Percentiles rank a stretch among this genome's conserved stretches.
Evolutionary conservation across 2,888 invertebrate genomes (phyloP).

Genomic region (Folsomia manolachei): DNA sequence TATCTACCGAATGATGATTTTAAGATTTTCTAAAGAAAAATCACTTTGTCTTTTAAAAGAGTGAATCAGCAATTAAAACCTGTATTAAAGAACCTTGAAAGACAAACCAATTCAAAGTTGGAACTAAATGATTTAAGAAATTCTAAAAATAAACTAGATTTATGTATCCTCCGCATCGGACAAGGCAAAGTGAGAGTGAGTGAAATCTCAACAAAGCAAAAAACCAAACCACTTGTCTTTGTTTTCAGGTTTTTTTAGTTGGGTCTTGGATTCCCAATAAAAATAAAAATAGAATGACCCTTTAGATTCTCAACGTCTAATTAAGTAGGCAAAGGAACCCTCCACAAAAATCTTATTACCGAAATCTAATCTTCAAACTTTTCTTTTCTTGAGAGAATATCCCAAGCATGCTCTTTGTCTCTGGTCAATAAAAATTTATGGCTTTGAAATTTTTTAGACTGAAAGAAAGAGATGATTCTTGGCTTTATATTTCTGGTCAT

Average conservation of each 20-base stretch:
- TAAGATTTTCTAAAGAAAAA: background rate
- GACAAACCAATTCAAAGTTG: too few species aligned
- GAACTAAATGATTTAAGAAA: background rate
- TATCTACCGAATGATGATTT: background rate
- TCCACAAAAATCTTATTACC: constrained; percentile 2
- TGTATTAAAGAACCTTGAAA: background rate
- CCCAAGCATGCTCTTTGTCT: background rate
- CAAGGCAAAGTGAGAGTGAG: background rate
- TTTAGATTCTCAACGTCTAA: background rate
- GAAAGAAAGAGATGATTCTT: background rate
- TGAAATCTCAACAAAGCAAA: background rate
- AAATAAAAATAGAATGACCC: constrained; percentile 6
- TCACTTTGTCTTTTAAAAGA: background rate
- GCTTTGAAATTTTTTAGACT: background rate
- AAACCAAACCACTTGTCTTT: background rate
- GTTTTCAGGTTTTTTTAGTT: background rate
- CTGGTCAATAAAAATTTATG: constrained; percentile 1
- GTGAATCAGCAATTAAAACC: constrained; percentile 6
- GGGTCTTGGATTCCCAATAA: background rate
- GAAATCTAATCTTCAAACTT: constrained; percentile 10
- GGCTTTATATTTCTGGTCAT: too few species aligned
- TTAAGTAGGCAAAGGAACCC: background rate
- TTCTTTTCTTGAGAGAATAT: background rate
- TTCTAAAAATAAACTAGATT: background rate
- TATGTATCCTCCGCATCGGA: background rate